Base-by-base conservation (phyloP, 2,888 invertebrate species). In the Brenthis ino region DNA sequence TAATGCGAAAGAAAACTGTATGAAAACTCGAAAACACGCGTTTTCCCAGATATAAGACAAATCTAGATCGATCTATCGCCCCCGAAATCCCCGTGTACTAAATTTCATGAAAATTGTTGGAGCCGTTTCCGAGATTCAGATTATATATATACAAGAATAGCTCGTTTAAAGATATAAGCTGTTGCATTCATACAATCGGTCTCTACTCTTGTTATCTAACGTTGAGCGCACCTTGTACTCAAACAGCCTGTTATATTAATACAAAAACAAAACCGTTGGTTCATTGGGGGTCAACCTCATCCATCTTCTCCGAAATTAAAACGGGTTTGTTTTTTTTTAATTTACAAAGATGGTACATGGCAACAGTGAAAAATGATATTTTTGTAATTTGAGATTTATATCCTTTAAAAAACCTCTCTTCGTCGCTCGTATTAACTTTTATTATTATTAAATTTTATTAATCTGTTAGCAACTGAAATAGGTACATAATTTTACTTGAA, bases 251-350 rank as follows among this genome's bases (percentile, higher is more conserved):
- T 55, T 14, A 61, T 55, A 28, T 69, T 28, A 51, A 14, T 50
- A 67, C 67, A 69, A 63, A 8, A 50, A 33, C 50, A 68, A 64
- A 56, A 65, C 24, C 33, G n/a, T 50, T 60, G 57, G 72, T 73
- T 74, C 73, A 67, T 3, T 50, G 16, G 57, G 67, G 74, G 68
- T 74, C 74, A 73, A 51, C 64, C 65, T 67, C 57, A 56, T 64
- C 16, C 60, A 60, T 69, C 63, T 73, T 71, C 73, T 57, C 3
- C 68, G 73, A 71, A 73, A 64, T 73, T 64, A 28, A 65, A 73
- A 71, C 69, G 50, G 51, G 69, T 70, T 69, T 68, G 33, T 55
- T 57, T 65, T 61, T 61, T 54, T 61, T 65, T 58, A 43, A 6
- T 43, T 43, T 11, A 43, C 37, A 8, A 43, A 43, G 8, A 11